Evolutionary conservation across 2,113 vertebrate genomes (phyloP), one percentile per base, ranked within the genome.

Genomic region (Triplophysa siluroides): DNA sequence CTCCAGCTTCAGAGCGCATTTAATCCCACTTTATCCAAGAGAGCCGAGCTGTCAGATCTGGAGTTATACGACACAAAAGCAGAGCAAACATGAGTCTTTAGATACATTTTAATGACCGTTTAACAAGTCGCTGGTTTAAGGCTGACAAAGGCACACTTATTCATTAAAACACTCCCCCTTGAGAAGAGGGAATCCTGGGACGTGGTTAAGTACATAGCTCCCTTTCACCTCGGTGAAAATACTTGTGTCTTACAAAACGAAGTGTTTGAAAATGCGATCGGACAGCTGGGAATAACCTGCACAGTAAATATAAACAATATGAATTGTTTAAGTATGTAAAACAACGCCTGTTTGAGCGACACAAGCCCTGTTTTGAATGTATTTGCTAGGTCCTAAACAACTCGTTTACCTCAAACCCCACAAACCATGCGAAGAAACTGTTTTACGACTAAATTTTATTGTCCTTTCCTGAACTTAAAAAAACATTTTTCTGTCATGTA

Each of bases 1-100:
- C 21, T 13, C 63, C 33, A 10, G 12, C 56, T 78, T 60, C 78
- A 21, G 33, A 76, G 81, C 26, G 4, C 2, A 24, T 82, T 88
- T 93, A 94, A 93, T 94, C 93, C 94, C 94, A 94, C 87, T 94
- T 95, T 85, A 95, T 93, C 94, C 94, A 95, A 64, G 94, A 94
- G 67, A 94, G 93, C 47, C 91, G 93, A 82, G 95, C 93, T 85
- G 93, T 95, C 88, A 95, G 93, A 90, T 95, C 93, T 95, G 89
- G 66, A 77, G 73, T 70, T 66, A 67, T 9, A 43, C 77, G 21
- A 62, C 62, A 88, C 88, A 88, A 85, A 92, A 76, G 79, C 77
- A 86, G 86, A 83, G 85, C 71, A 85, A 86, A 89, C 80, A 87
- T 77, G 83, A 80, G 80, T 76, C 84, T 89, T 92, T 87, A 80